A percentile compares a stretch with the other conserved stretches of the same genome.
phyloP scores from a whole-genome alignment of 2,888 invertebrate species.

The Luffia ferchaultella region DNA sequence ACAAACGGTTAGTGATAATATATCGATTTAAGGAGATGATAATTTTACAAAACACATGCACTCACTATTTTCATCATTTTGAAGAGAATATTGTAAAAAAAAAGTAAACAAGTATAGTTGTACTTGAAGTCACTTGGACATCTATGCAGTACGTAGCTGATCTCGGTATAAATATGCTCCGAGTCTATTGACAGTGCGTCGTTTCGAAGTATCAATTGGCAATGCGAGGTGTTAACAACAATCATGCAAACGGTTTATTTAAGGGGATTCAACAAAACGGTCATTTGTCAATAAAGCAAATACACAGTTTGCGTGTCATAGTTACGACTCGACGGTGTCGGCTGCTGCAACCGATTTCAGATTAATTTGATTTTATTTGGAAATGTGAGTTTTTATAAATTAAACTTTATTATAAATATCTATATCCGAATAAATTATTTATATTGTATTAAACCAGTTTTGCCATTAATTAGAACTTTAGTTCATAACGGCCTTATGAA shows the following conservation, averaged over 20 bases:
- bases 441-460: no score
- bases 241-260: constrained; percentile 58
- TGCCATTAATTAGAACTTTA: no score
- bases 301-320: background rate
- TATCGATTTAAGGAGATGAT: no score
- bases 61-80: constrained; percentile 59
- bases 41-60: constrained; percentile 14
- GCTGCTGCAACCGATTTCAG: background rate
- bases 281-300: constrained; percentile 39
- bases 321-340: background rate
- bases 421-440: no score
- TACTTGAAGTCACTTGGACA: constrained; percentile 40
- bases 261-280: constrained; percentile 50
- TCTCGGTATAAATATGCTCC: constrained; percentile 51
- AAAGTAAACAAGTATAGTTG: constrained; percentile 28
- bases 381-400: no score
- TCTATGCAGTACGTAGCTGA: constrained; percentile 34
- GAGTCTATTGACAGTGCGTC: constrained; percentile 45
- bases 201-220: constrained; percentile 53
- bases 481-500: no score
- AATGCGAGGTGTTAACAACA: constrained; percentile 56
- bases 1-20: no score
- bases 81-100: constrained; percentile 11
- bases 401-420: no score
- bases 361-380: background rate